Percentiles rank a stretch among this genome's conserved stretches.
phyloP scores from a whole-genome alignment of 2,113 vertebrate genomes.

The Zosterops hypoxanthus region DNA sequence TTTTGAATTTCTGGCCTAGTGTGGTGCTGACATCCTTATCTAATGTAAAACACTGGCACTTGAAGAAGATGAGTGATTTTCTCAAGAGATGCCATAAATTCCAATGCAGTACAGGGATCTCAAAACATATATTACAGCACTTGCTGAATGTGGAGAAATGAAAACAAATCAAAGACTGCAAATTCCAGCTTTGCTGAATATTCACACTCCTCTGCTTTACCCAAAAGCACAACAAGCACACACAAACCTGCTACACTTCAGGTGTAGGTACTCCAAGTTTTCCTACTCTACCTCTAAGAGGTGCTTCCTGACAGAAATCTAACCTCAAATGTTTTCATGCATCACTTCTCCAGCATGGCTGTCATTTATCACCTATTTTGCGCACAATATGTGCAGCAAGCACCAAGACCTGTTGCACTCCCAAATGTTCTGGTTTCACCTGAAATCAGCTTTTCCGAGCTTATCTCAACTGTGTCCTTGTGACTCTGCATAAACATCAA shows the following conservation, averaged over 20 bases:
- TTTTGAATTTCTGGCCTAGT: neutral
- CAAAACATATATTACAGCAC: fast-evolving
- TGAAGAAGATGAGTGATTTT: neutral
- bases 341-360: neutral
- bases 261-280: neutral
- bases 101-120: neutral
- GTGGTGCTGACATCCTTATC: neutral
- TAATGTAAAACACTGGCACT: neutral
- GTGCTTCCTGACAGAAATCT: neutral
- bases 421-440: neutral
- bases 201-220: neutral
- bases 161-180: neutral
- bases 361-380: neutral
- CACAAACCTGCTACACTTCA: neutral
- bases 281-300: neutral
- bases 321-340: neutral
- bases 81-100: neutral
- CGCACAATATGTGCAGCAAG: neutral
- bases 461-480: neutral
- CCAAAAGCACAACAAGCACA: neutral
- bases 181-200: neutral
- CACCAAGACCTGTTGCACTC: neutral
- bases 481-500: slow-evolving; percentile 38
- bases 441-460: neutral
- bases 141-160: neutral